Evolutionary conservation across 2,113 vertebrate genomes (phyloP).

Genomic region (Notothenia rossii): DNA sequence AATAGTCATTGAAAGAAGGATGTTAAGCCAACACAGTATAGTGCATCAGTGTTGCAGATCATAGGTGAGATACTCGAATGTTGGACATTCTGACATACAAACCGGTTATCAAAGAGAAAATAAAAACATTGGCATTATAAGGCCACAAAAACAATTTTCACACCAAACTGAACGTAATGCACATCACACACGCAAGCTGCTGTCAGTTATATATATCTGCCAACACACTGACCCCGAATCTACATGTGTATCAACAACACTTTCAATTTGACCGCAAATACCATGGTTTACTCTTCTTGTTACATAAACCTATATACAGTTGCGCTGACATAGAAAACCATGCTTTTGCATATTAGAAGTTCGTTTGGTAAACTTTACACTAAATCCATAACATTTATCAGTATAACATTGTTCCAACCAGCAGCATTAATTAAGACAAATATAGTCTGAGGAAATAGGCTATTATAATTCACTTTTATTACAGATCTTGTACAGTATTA

Average conservation of each 20-base stretch:
- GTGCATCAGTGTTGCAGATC: conserved; percentile 53
- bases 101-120: conserved; percentile 69
- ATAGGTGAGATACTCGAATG: conserved; percentile 46
- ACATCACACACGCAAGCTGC: conserved; percentile 70
- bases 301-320: conserved; percentile 71
- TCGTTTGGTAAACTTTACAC: conserved; percentile 76
- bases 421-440: conserved; percentile 70
- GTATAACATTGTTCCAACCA: conserved; percentile 72
- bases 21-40: conserved; percentile 49
- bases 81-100: conserved; percentile 64
- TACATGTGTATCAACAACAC: conserved; percentile 69
- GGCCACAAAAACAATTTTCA: conserved; percentile 75
- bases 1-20: conserved; percentile 26
- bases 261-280: conserved; percentile 51
- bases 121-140: conserved; percentile 69
- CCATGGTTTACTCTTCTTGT: conserved; percentile 48
- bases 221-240: conserved; percentile 60
- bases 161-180: conserved; percentile 66
- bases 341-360: conserved; percentile 81
- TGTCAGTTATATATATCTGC: conserved; percentile 58
- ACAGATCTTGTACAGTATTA: conserved; percentile 78
- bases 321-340: conserved; percentile 77
- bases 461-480: conserved; percentile 75
- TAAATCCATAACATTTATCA: conserved; percentile 71
- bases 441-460: conserved; percentile 74